These are phyloP conservation scores for Eira barbara DNA, from an alignment of 2,113 vertebrate species.

Conservation along the genomic window DNA sequence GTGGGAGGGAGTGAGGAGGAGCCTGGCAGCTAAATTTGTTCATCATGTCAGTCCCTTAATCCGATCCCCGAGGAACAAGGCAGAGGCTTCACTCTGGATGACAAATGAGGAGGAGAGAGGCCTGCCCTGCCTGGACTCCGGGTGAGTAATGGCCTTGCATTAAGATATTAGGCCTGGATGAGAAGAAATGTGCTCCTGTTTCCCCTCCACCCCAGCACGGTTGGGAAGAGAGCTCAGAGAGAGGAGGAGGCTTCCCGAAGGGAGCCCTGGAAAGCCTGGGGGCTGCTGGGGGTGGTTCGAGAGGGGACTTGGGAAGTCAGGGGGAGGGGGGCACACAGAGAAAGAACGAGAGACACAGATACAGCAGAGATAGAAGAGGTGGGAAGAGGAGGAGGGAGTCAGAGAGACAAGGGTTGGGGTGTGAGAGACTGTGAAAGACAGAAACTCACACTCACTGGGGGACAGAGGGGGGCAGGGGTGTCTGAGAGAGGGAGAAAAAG, in stretches of 20 bases:
- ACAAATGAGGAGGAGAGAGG: slow-evolving; percentile 64
- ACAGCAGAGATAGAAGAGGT: neutral
- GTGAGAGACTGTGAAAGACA: neutral
- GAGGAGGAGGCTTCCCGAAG: neutral
- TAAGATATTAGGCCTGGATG: slow-evolving; percentile 82
- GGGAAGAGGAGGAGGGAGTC: too few relatives aligned
- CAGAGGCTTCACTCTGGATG: slow-evolving; percentile 68
- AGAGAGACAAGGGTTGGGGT: neutral
- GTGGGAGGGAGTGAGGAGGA: neutral
- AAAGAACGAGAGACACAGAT: neutral
- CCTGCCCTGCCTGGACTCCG: slow-evolving; percentile 49
- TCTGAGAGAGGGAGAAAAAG: neutral
- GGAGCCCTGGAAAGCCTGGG: neutral
- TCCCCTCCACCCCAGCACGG: neutral
- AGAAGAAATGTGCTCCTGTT: slow-evolving; percentile 21
- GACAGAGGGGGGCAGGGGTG: too few relatives aligned
- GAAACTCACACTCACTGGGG: neutral
- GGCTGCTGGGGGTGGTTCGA: neutral
- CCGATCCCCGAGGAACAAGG: slow-evolving; percentile 41
- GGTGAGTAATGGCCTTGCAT: slow-evolving; percentile 82
- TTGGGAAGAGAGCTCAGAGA: neutral
- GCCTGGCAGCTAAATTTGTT: slow-evolving; percentile 34
- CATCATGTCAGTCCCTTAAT: slow-evolving; percentile 61
- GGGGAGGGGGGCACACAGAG: neutral
- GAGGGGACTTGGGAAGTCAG: neutral